Conservation (phyloP, 1,140 invertebrate species). For the Megathymus violae region DNA sequence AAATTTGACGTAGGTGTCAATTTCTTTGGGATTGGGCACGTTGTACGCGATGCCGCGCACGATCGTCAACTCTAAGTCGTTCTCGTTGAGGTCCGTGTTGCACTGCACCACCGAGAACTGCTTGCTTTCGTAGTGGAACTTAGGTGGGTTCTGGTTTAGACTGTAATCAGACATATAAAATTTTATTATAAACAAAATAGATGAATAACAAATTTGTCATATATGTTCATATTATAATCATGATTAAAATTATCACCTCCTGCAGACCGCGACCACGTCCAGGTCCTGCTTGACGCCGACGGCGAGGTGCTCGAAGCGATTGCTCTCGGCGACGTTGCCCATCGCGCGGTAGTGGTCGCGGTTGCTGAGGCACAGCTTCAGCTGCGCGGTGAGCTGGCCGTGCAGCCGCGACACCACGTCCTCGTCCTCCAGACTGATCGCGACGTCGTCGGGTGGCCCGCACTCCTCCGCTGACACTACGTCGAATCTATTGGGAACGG, state of each 20-base stretch:
- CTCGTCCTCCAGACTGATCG: slow-evolving; percentile 75
- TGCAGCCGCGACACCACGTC: slow-evolving; percentile 87
- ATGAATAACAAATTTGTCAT: too few species aligned
- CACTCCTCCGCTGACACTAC: slow-evolving; percentile 89
- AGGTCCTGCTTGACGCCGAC: slow-evolving; percentile 94
- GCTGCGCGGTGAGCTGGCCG: slow-evolving; percentile 92
- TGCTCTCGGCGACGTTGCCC: slow-evolving; percentile 95
- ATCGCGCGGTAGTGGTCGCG: slow-evolving; percentile 95
- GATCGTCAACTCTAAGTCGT: slow-evolving; percentile 94
- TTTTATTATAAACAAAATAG: too few species aligned
- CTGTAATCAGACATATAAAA: slow-evolving; percentile 49
- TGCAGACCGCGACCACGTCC: slow-evolving; percentile 91
- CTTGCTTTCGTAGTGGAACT: slow-evolving; percentile 96
- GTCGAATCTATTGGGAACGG: slow-evolving; percentile 87
- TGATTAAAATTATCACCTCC: too few species aligned
- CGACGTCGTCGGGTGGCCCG: slow-evolving; percentile 86
- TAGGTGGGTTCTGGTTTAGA: slow-evolving; percentile 87
- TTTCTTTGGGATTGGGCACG: slow-evolving; percentile 92
- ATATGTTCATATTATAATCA: too few species aligned
- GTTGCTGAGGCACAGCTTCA: slow-evolving; percentile 93
- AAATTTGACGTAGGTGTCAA: slow-evolving; percentile 97
- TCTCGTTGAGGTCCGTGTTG: slow-evolving; percentile 96
- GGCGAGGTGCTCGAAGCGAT: slow-evolving; percentile 95
- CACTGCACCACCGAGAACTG: slow-evolving; percentile 96
- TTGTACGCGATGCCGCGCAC: slow-evolving; percentile 95